Base-by-base conservation (phyloP, 2,888 invertebrate genomes). In the Melinaea marsaeus region DNA sequence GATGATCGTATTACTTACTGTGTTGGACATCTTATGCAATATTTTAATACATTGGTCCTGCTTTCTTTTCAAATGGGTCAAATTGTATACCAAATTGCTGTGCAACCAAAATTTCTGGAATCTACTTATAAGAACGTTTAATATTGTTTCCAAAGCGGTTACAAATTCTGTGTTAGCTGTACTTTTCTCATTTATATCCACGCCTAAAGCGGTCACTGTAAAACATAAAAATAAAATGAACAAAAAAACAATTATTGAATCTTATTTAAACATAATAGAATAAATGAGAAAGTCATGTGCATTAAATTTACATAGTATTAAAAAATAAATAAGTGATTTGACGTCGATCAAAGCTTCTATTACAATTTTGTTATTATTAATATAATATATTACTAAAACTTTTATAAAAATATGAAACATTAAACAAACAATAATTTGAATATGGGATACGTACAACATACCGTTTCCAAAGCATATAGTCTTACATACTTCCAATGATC, bases 31-130 rank as follows among this genome's bases (percentile, higher is more conserved):
- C 42, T 80, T 81, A 58, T 86, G 86, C 32, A 88, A 60, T 32
- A 81, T 82, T 70, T 79, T 81, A 60, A 86, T 69, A 58, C 78
- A 78, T 0, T 72, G 72, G 54, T 86, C 86, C 62, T 86, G 84
- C 6, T 78, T 81, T 67, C 71, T 83, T 71, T 82, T 84, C 2
- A 85, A 73, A 0, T 66, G 68, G 7, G 83, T 84, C 69, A 76
- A 83, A 11, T 74, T 73, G 71, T 83, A 88, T 22, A 79, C 73
- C 55, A 74, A 75, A 2, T 76, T 71, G 59, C 76, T 80, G 63
- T 86, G 84, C 59, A 79, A 73, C 81, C 85, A 85, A 59, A 85
- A 77, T 70, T 83, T 84, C 73, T 83, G 82, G 69, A 85, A 84
- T 6, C 87, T 73, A 45, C 83, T 81, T 59, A 83, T 81, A n/a